Conservation (phyloP, 2,113 vertebrate genomes). For the Phyllostomus discolor region DNA sequence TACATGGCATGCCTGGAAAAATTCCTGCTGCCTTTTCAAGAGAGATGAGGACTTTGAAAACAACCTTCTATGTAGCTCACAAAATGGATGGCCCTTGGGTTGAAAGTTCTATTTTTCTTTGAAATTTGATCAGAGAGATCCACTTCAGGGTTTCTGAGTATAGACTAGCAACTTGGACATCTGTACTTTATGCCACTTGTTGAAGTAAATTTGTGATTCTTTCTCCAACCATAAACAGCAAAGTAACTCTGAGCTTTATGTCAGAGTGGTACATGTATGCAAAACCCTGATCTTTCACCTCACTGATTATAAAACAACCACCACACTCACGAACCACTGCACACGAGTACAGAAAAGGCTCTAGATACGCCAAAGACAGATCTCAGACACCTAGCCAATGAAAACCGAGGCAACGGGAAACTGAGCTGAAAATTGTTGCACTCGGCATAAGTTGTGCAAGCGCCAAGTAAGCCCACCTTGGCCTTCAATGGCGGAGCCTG, state of each 20-base stretch:
- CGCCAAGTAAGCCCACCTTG: neutral
- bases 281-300: conserved; percentile 1
- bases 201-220: neutral
- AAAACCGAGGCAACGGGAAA: neutral
- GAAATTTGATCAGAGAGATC: neutral
- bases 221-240: conserved; percentile 28
- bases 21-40: neutral
- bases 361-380: neutral
- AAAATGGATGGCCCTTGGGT: neutral
- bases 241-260: conserved; percentile 1
- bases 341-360: conserved; percentile 7
- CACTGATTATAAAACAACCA: neutral
- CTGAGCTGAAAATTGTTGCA: neutral
- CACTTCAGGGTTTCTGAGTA: neutral
- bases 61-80: neutral
- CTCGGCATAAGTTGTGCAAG: neutral
- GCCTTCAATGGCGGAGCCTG: neutral
- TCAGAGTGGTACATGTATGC: neutral
- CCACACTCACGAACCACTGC: neutral
- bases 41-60: conserved; percentile 3
- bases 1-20: neutral
- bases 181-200: neutral
- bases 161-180: neutral
- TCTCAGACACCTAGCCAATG: neutral
- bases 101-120: neutral